Percentiles rank a stretch among this genome's conserved stretches.
Evolutionary conservation across 2,888 invertebrate genomes (phyloP).

Genomic region (Balanococcus diminutus): DNA sequence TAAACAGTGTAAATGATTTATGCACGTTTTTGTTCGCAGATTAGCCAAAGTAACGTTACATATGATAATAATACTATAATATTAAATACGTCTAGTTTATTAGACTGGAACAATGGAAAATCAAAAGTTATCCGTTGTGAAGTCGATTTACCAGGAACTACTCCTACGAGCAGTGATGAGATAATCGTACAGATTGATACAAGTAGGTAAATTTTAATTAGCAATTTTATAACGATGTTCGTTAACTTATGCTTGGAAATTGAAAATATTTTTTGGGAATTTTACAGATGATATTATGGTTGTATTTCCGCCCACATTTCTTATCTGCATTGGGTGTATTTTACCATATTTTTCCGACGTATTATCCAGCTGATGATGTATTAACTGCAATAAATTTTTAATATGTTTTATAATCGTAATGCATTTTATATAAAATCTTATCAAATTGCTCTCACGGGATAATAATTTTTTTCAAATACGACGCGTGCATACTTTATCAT

Average conservation of each 20-base stretch:
- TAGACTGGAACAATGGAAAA: conserved; percentile 29
- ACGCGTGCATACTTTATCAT: not conserved
- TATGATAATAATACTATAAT: not conserved
- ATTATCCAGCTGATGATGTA: not conserved
- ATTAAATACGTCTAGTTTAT: not conserved
- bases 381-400: not conserved
- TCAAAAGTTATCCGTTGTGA: not conserved
- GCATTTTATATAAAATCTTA: not conserved
- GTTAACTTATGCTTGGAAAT: not conserved
- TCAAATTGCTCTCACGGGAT: not conserved
- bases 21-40: not conserved
- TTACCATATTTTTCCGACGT: not conserved
- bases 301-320: not conserved
- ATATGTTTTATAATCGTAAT: not conserved
- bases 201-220: not conserved
- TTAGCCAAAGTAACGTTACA: not conserved
- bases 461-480: too few relatives aligned
- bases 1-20: not conserved
- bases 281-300: not conserved
- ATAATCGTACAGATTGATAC: not conserved
- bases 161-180: conserved; percentile 12
- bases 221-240: not conserved
- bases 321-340: not conserved
- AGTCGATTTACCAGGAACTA: conserved; percentile 12
- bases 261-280: not conserved